A percentile compares a stretch with the other conserved stretches of the same genome.
Evolutionary conservation across 2,797 vertebrate genomes (phyloP).

Genomic region (Vireo griseus): DNA sequence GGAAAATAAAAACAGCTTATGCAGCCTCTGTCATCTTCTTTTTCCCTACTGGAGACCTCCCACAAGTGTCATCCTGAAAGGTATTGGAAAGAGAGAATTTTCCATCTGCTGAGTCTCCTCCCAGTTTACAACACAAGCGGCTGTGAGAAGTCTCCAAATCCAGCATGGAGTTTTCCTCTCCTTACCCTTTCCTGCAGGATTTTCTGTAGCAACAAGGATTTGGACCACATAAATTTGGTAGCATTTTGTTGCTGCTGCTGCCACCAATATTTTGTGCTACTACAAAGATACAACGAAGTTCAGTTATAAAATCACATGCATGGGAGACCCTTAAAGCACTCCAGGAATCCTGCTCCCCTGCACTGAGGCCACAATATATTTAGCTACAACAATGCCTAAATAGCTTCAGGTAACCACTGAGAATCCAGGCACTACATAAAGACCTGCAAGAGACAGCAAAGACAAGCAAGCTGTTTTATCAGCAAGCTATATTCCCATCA

Average conservation of each 20-base stretch:
- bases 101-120: not conserved
- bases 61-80: not conserved
- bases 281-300: not conserved
- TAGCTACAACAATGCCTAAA: not conserved
- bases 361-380: not conserved
- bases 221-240: not conserved
- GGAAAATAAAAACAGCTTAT: not conserved
- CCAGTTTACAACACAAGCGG: rapidly evolving
- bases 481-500: not conserved
- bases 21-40: not conserved
- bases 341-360: not conserved
- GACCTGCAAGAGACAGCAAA: not conserved
- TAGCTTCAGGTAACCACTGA: not conserved
- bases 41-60: not conserved
- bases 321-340: not conserved
- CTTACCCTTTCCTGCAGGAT: not conserved
- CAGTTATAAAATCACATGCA: not conserved
- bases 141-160: not conserved
- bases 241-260: not conserved
- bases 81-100: not conserved
- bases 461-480: not conserved
- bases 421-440: not conserved
- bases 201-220: not conserved
- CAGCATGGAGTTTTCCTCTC: not conserved
- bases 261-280: not conserved